These are phyloP conservation scores for Okamejei kenojei DNA, from an alignment of 2,797 vertebrate genomes.

Conservation along the genomic window DNA sequence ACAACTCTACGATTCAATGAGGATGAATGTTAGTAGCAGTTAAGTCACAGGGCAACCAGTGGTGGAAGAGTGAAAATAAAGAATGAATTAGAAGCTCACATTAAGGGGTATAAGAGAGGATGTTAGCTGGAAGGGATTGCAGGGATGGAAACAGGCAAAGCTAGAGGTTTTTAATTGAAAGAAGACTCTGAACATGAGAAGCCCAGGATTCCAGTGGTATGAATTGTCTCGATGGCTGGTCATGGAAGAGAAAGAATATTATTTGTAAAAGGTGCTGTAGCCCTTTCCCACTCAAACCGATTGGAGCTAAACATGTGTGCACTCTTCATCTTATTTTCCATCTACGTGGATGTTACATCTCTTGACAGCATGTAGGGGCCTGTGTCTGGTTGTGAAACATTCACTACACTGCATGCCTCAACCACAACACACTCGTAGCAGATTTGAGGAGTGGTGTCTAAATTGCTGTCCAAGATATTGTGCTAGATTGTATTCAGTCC, in stretches of 20 bases:
- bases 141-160: not conserved
- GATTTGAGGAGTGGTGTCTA: not conserved
- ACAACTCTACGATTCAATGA: too few species aligned
- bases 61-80: not conserved
- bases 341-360: not conserved
- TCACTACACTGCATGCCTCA: not conserved
- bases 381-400: not conserved
- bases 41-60: too few species aligned
- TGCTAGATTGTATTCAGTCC: too few species aligned
- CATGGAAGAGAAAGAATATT: not conserved
- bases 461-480: not conserved
- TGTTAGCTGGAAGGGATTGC: not conserved
- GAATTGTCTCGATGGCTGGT: not conserved
- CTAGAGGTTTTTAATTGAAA: not conserved
- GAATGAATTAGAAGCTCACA: not conserved
- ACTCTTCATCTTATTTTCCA: not conserved
- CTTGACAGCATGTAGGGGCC: not conserved
- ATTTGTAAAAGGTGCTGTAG: not conserved
- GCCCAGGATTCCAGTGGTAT: not conserved
- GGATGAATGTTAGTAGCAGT: too few species aligned
- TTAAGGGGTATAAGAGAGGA: not conserved
- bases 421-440: not conserved
- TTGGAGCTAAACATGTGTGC: not conserved
- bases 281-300: not conserved
- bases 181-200: not conserved